Base-by-base conservation (phyloP, 2,113 vertebrate species). In the Anarrhichthys ocellatus region DNA sequence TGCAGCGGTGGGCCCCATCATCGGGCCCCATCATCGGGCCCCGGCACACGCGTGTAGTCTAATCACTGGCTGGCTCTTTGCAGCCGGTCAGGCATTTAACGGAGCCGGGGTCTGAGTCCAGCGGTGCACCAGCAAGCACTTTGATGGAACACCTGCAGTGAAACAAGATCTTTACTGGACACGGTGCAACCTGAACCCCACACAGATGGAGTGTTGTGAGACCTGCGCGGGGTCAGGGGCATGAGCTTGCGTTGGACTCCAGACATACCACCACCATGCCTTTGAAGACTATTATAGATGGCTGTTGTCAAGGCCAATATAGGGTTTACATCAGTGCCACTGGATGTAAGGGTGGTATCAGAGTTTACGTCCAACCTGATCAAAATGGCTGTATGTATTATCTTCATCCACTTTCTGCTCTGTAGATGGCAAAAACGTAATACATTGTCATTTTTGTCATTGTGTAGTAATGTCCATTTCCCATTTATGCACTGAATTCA, bases 121-220 rank as follows among this genome's bases (percentile, higher is more conserved):
- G 83, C 80, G 79, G 80, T 74, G 80, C 85, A 90, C 78, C 86
- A 80, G 81, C 82, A 76, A 88, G 78, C 88, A 89, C 93, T 95
- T 95, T 93, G 94, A 95, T 92, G 91, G 90, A 90, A 95, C 95
- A 95, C 95, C 95, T 96, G 95, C 93, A 94, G 92, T 82, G 94
- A 95, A 95, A 95, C 76, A 38, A 84, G 91, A 96, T 92, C 93
- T 95, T 94, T 93, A 94, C 91, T 88, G 91, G 88, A 91, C 77
- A 73, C 86, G 72, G 84, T 91, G 94, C 86, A 96, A 95, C 92
- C 88, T 87, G 88, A 95, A 88, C 89, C 87, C 68, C 68, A 64
- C 86, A 64, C 79, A 88, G 84, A 85, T 84, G 84, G 56, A 56
- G 65, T 81, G 84, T 38, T 83, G n/a, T 9, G 20, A 71, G 72